A percentile compares a stretch with the other conserved stretches of the same genome.
These are phyloP conservation scores for Platyscapa corneri DNA, from an alignment of 1,140 invertebrate genomes.

Conservation along the genomic window DNA sequence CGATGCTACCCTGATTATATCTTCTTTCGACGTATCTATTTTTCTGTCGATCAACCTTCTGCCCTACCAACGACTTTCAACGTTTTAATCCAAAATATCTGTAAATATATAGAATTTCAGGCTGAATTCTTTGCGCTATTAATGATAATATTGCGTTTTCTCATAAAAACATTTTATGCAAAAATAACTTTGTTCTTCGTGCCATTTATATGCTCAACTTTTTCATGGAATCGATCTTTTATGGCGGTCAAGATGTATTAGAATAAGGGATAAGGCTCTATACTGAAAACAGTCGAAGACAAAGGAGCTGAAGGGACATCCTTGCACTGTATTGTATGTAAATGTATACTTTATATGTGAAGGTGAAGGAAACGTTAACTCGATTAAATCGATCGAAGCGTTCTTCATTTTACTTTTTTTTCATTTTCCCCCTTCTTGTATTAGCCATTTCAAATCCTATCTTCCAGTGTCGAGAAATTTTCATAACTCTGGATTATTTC, in stretches of 20 bases:
- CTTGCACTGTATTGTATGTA: constrained; percentile 63
- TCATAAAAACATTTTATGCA: background rate
- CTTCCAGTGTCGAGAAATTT: background rate
- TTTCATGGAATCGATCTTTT: constrained; percentile 24
- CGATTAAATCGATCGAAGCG: constrained; percentile 28
- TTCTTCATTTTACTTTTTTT: background rate
- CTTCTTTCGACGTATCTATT: constrained; percentile 14
- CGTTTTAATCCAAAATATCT: background rate
- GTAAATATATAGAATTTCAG: background rate
- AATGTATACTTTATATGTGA: constrained; percentile 56
- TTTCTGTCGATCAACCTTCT: constrained; percentile 7
- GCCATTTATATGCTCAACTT: background rate
- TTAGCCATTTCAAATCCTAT: background rate
- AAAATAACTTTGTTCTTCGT: constrained; percentile 1
- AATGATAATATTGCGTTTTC: background rate
- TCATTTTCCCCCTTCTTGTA: too few relatives aligned
- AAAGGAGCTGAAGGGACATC: constrained; percentile 50
- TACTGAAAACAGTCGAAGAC: constrained; percentile 48
- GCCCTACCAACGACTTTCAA: background rate
- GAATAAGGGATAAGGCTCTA: background rate
- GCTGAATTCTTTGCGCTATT: background rate
- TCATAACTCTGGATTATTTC: background rate
- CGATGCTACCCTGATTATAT: constrained; percentile 9
- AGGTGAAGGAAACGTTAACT: constrained; percentile 24
- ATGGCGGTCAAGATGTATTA: constrained; percentile 27